Conservation (phyloP, 2,888 invertebrate species). For the Trichopoda pennipes region DNA sequence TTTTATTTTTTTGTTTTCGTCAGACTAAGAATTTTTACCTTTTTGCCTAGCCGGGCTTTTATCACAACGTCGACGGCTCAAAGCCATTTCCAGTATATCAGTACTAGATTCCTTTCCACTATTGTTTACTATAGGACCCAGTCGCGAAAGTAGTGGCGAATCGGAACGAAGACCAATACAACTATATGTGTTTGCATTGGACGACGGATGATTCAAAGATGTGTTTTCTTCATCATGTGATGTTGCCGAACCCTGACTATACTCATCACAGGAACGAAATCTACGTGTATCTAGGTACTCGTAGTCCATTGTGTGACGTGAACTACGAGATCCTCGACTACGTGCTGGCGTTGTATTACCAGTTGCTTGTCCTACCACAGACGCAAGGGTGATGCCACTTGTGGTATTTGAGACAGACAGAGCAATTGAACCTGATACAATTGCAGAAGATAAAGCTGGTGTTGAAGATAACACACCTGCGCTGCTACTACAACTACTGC, state of each 20-base stretch:
- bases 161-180: constrained; percentile 79
- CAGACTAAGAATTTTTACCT: constrained; percentile 70
- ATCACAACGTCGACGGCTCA: constrained; percentile 80
- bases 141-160: constrained; percentile 77
- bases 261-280: constrained; percentile 87
- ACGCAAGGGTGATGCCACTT: constrained; percentile 66
- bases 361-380: constrained; percentile 78
- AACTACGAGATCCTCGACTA: constrained; percentile 81
- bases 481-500: constrained; percentile 72
- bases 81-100: constrained; percentile 70
- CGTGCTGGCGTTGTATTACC: constrained; percentile 80
- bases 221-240: constrained; percentile 84
- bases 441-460: constrained; percentile 73
- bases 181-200: constrained; percentile 79
- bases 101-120: constrained; percentile 74
- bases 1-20: not conserved
- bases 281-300: constrained; percentile 80
- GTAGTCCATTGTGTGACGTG: constrained; percentile 77
- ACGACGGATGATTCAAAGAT: constrained; percentile 63
- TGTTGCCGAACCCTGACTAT: constrained; percentile 86
- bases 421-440: constrained; percentile 70
- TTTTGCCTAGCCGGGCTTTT: constrained; percentile 78
- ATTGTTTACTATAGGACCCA: constrained; percentile 81
- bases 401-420: constrained; percentile 60
- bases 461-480: constrained; percentile 70